phyloP scores from a whole-genome alignment of 2,113 vertebrate genomes.

The Embiotoca jacksoni region DNA sequence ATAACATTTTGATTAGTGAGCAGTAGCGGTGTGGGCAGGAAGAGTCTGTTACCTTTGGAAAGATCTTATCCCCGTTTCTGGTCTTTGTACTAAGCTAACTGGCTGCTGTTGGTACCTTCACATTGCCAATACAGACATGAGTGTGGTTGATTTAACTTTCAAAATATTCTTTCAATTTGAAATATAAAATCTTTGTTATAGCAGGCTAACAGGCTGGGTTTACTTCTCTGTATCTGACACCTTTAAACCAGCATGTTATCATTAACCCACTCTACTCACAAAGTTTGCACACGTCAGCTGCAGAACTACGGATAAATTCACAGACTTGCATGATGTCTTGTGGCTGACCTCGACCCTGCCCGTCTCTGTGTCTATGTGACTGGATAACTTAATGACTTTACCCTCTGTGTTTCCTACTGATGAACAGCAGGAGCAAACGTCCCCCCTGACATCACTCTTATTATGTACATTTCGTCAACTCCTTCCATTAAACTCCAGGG shows the following conservation, averaged over 20 bases:
- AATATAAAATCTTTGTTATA: background rate
- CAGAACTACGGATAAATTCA: constrained; percentile 1
- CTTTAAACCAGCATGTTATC: constrained; percentile 20
- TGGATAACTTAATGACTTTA: constrained; percentile 67
- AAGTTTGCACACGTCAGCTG: background rate
- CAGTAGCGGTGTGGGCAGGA: too few relatives aligned
- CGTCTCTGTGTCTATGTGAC: constrained; percentile 3
- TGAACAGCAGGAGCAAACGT: constrained; percentile 28
- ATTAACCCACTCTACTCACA: constrained; percentile 22
- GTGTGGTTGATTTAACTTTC: too few relatives aligned
- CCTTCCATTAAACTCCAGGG: constrained; percentile 21
- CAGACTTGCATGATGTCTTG: constrained; percentile 25
- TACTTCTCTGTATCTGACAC: background rate
- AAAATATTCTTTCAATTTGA: too few relatives aligned
- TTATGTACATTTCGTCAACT: constrained; percentile 61
- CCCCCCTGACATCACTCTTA: constrained; percentile 60
- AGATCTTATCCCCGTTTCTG: too few relatives aligned
- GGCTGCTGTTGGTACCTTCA: too few relatives aligned
- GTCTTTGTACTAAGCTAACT: too few relatives aligned
- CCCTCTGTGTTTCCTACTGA: constrained; percentile 66
- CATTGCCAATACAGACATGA: too few relatives aligned
- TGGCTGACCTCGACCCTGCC: constrained; percentile 51
- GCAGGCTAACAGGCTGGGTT: background rate
- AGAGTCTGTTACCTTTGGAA: too few relatives aligned
- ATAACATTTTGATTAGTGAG: too few relatives aligned